Conservation (phyloP, 2,888 invertebrate species). For the Morpho achilles region DNA sequence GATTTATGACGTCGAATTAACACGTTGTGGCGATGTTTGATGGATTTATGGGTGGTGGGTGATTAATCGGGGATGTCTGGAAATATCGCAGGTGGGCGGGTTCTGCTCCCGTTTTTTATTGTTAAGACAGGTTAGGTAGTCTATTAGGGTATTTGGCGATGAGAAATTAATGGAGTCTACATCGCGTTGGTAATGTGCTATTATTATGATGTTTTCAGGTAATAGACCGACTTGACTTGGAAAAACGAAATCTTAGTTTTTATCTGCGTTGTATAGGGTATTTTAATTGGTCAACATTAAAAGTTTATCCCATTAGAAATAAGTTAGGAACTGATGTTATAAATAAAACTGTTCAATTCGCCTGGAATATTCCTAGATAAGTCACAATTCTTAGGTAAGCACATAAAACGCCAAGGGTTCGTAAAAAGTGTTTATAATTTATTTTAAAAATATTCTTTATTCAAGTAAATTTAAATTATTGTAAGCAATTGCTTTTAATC, state of each 20-base stretch:
- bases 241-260: slow-evolving; percentile 4
- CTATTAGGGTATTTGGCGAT: slow-evolving; percentile 23
- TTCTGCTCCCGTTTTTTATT: slow-evolving; percentile 31
- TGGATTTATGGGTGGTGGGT: slow-evolving; percentile 64
- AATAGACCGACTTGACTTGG: slow-evolving; percentile 6
- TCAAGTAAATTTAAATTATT: too few species aligned
- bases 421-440: too few species aligned
- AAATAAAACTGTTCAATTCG: too few species aligned
- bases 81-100: slow-evolving; percentile 53
- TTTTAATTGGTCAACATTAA: too few species aligned
- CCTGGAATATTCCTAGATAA: too few species aligned
- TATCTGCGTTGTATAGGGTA: background rate
- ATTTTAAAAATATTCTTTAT: too few species aligned
- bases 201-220: slow-evolving; percentile 14
- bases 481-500: too few species aligned
- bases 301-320: too few species aligned
- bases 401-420: too few species aligned
- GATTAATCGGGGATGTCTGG: slow-evolving; percentile 59
- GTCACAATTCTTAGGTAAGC: too few species aligned
- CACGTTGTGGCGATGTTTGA: slow-evolving; percentile 60
- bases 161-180: slow-evolving; percentile 18
- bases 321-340: too few species aligned
- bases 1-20: slow-evolving; percentile 67
- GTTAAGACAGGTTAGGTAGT: slow-evolving; percentile 23
- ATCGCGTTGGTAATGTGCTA: slow-evolving; percentile 15